phyloP scores from a whole-genome alignment of 2,113 vertebrate genomes.

The Desmodus rotundus region DNA sequence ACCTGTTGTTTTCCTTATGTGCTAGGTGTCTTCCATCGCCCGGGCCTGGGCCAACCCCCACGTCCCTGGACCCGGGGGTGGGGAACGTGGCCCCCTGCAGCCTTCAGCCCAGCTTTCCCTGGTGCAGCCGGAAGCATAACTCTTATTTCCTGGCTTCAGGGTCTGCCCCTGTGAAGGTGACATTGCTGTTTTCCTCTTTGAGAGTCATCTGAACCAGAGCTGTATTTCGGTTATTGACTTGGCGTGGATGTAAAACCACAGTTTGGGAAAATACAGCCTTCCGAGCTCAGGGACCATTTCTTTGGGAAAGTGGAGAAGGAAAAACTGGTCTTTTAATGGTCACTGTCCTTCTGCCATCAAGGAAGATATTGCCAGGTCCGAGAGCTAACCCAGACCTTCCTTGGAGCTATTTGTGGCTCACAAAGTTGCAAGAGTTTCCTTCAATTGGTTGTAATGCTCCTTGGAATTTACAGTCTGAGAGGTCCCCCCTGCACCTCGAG shows the following conservation, averaged over 20 bases:
- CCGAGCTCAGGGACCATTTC: conserved; percentile 25
- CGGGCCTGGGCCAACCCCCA: background rate
- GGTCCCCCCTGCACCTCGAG: conserved; percentile 18
- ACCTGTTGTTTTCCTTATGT: background rate
- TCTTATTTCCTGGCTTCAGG: conserved; percentile 61
- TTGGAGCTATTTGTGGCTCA: conserved; percentile 56
- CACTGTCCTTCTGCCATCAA: conserved; percentile 40
- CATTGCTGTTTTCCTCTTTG: conserved; percentile 65
- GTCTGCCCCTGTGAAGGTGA: conserved; percentile 61
- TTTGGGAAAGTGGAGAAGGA: conserved; percentile 55
- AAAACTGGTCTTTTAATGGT: conserved; percentile 45
- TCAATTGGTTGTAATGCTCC: conserved; percentile 43
- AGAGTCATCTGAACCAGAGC: conserved; percentile 65
- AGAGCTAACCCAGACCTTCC: conserved; percentile 74
- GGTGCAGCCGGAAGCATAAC: conserved; percentile 48
- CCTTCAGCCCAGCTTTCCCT: background rate
- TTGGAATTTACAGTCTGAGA: conserved; percentile 48
- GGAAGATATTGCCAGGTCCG: conserved; percentile 55
- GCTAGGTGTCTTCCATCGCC: background rate
- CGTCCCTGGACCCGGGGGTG: background rate
- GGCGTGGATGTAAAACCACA: conserved; percentile 74
- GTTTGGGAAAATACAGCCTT: conserved; percentile 73
- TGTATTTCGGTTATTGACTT: conserved; percentile 73
- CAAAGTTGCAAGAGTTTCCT: conserved; percentile 66
- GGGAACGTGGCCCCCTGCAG: background rate